Base-by-base conservation (phyloP, 2,113 vertebrate species). In the Eclectus roratus region DNA sequence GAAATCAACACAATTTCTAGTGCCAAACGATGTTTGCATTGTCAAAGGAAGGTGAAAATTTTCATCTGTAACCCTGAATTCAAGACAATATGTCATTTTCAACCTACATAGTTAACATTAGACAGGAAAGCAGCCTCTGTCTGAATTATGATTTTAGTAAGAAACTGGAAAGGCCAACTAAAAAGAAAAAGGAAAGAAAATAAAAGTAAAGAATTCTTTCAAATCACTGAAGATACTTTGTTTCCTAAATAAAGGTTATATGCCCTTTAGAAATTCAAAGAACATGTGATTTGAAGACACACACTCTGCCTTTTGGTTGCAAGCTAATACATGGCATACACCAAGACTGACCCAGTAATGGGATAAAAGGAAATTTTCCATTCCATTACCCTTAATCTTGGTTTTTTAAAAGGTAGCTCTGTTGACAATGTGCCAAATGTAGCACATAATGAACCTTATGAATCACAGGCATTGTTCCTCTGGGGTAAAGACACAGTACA, bases 371-470 rank as follows among this genome's bases (percentile, higher is more conserved):
- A 78, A 79, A 87, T 93, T 93, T 95, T 95, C 89, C 82, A 61
- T 94, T 50, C 81, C 93, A 92, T 97, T 96, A 85, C 58, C 39
- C 47, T 92, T 93, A 80, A 91, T 96, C 71, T 73, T 80, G 71
- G 50, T 69, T 88, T 73, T 92, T 84, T 85, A 61, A 91, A 91
- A 87, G 58, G 66, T 52, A 93, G 7, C 13, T 9, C 35, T 66
- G 69, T 80, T 96, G 91, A 87, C 85, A 80, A 80, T 12, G 46
- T 89, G 89, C 91, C 94, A 94, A 88, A 88, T 24, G 58, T 35
- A 79, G 79, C 85, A 46, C 71, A 55, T 91, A 97, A 93, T 94
- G 89, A 80, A n/a, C 64, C 63, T 85, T 89, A 93, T 94, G 92
- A 88, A 94, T 92, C 93, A 89, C 35, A 79, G 89, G 25, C 94